Percentiles rank a stretch among this genome's conserved stretches.
Conservation (phyloP, 2,888 invertebrate species). For the Cinara cedri region DNA sequence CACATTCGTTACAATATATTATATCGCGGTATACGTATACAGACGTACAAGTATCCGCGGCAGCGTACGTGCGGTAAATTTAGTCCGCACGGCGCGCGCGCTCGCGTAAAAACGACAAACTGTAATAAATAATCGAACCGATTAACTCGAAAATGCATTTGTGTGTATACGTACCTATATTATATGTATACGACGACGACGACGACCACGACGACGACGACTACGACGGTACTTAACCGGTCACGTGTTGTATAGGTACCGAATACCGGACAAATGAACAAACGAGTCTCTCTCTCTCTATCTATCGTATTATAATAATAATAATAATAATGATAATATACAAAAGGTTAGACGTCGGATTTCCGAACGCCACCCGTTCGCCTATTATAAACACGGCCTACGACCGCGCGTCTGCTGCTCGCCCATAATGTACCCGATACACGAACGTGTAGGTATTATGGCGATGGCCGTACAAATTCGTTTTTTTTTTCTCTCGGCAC, state of each 20-base stretch:
- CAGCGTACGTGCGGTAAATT: slow-evolving; percentile 12
- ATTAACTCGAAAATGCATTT: slow-evolving; percentile 46
- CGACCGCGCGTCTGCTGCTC: neutral
- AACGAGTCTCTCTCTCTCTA: slow-evolving; percentile 37
- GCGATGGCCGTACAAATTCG: too few species aligned
- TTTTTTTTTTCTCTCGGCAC: too few species aligned
- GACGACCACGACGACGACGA: neutral
- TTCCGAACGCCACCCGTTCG: slow-evolving; percentile 45
- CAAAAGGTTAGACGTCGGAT: slow-evolving; percentile 43
- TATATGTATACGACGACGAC: too few species aligned
- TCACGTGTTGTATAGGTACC: slow-evolving; percentile 14
- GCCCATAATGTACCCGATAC: neutral
- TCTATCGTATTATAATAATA: too few species aligned
- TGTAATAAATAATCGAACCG: slow-evolving; percentile 45
- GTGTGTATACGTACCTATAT: neutral
- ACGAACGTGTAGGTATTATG: too few species aligned
- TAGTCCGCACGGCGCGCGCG: neutral
- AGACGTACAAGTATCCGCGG: too few species aligned
- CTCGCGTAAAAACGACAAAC: slow-evolving; percentile 23
- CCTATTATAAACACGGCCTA: too few species aligned
- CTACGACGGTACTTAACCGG: slow-evolving; percentile 42
- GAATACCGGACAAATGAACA: slow-evolving; percentile 43
- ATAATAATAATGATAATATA: too few species aligned
- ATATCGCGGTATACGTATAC: too few species aligned
- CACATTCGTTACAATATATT: neutral